Conservation (phyloP, 2,797 vertebrate genomes). For the Neostethus bicornis region DNA sequence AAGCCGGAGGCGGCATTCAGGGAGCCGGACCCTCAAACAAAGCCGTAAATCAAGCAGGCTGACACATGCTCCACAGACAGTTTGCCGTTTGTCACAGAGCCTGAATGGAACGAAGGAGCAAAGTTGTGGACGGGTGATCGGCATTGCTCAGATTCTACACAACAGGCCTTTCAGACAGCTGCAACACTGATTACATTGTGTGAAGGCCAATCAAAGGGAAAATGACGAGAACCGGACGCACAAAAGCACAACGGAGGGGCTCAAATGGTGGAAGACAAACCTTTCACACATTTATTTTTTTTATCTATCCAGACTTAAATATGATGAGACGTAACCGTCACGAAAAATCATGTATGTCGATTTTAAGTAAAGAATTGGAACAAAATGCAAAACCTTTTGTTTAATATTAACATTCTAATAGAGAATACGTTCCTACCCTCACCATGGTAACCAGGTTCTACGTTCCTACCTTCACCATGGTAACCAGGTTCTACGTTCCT, state of each 20-base stretch:
- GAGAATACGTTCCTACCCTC: too few relatives aligned
- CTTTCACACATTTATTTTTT: too few relatives aligned
- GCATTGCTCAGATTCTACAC: constrained; percentile 77
- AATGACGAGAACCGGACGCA: constrained; percentile 79
- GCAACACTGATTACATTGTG: constrained; percentile 85
- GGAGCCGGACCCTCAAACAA: constrained; percentile 74
- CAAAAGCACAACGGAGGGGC: constrained; percentile 79
- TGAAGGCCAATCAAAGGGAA: constrained; percentile 80
- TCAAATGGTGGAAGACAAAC: constrained; percentile 72
- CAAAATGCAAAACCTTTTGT: too few relatives aligned
- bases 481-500: too few relatives aligned
- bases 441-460: too few relatives aligned
- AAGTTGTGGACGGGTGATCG: constrained; percentile 73
- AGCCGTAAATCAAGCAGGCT: constrained; percentile 81
- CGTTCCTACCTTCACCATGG: too few relatives aligned
- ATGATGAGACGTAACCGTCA: too few relatives aligned
- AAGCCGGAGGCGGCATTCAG: constrained; percentile 63
- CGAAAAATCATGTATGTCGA: too few relatives aligned
- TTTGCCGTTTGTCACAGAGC: constrained; percentile 79
- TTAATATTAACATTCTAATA: too few relatives aligned
- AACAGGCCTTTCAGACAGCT: constrained; percentile 81
- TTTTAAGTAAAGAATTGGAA: too few relatives aligned
- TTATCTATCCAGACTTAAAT: too few relatives aligned
- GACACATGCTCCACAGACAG: constrained; percentile 82
- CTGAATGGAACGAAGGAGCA: constrained; percentile 81